Percentiles rank a stretch among this genome's conserved stretches.
Conservation (phyloP, 2,113 vertebrate genomes). For the Abramis brama region DNA sequence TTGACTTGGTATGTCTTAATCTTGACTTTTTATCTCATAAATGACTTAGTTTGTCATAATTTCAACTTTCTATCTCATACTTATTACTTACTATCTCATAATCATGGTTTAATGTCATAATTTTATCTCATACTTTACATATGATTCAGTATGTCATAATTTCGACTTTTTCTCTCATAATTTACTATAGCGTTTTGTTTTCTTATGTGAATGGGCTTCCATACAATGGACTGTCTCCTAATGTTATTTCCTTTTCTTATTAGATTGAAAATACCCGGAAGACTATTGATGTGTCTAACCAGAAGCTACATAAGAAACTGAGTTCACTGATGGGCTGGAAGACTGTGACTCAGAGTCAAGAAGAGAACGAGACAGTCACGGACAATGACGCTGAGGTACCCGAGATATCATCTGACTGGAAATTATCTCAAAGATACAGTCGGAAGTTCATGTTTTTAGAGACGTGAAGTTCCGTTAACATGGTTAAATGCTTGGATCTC, state of each 20-base stretch:
- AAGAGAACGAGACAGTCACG: conserved; percentile 66
- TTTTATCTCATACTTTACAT: no score
- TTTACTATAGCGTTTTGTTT: no score
- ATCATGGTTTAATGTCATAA: no score
- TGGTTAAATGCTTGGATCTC: not conserved
- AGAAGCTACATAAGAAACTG: conserved; percentile 82
- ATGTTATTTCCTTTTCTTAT: conserved; percentile 18
- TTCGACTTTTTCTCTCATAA: no score
- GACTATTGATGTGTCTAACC: conserved; percentile 83
- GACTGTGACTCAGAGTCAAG: conserved; percentile 67
- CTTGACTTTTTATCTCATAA: no score
- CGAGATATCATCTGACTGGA: not conserved
- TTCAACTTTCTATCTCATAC: no score
- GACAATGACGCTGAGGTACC: conserved; percentile 80
- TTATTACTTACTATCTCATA: no score
- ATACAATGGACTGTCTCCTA: not conserved
- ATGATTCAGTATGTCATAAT: no score
- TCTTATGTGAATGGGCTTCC: no score
- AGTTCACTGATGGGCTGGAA: conserved; percentile 82
- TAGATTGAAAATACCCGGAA: conserved; percentile 88
- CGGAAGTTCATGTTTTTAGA: not conserved
- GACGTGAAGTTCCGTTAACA: not conserved
- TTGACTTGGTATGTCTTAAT: no score
- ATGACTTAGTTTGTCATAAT: no score
- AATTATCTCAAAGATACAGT: not conserved